Evolutionary conservation across 2,113 vertebrate species (phyloP), one percentile per base, ranked within the genome.

Genomic region (Anser cygnoides): DNA sequence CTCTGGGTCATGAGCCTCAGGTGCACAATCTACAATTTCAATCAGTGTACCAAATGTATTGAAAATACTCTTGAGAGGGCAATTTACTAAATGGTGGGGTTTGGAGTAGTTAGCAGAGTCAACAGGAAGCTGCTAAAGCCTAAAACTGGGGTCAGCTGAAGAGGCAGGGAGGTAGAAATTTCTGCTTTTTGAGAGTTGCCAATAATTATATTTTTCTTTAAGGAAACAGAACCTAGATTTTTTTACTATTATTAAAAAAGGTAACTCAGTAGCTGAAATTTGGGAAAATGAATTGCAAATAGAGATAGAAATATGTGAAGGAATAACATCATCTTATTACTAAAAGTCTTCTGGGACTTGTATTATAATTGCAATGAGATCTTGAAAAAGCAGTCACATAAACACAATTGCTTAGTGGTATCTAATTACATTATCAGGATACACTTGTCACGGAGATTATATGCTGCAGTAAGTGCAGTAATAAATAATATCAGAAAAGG

Each of bases 401-500:
- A 91, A 93, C 66, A 77, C 50, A 85, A 57, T 66, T 94, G 25
- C 84, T 79, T 86, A 87, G 63, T 59, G 33, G 26, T 85, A 91
- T 76, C n/a, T 91, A 95, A 96, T 97, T 89, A 91, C 87, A 93
- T 96, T 97, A 87, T 85, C 58, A 77, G 50, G 63, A 95, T 82
- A 82, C 50, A 79, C 74, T 95, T 95, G 71, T 85, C 81, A 94
- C 44, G 63, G 71, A 91, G 35, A 91, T 87, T 93, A 71, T 89
- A 72, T 70, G 55, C 59, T 94, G 63, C 87, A 70, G 44, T 89
- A 95, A 95, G 71, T 87, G 80, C 70, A 92, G 93, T 87, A 96
- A 95, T 96, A 96, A 97, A 97, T 97, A 97, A 95, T 87, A 94
- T 74, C 67, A 76, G 92, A 91, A 88, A 93, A 95, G 35, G 77